phyloP scores from a whole-genome alignment of 1,140 invertebrate genomes.

The Nephotettix cincticeps region DNA sequence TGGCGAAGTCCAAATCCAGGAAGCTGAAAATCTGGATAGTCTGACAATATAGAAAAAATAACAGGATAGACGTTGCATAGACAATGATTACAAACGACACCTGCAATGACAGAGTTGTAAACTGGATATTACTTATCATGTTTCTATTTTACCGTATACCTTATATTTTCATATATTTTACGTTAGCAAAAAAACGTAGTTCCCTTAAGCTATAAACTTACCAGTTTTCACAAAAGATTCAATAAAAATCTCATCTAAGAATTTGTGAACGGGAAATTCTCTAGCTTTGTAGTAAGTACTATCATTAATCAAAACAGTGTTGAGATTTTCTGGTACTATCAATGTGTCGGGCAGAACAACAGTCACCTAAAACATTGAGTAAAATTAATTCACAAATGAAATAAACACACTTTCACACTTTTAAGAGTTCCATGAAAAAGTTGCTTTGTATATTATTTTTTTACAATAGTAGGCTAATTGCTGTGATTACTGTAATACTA shows the following conservation, averaged over 20 bases:
- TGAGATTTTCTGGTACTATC: conserved; percentile 47
- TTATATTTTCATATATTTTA: neutral
- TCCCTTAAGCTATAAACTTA: conserved; percentile 33
- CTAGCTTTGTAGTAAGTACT: conserved; percentile 57
- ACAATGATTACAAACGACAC: neutral
- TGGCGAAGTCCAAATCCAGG: too few relatives aligned
- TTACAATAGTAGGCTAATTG: too few relatives aligned
- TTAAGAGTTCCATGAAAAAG: too few relatives aligned
- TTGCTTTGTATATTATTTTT: too few relatives aligned
- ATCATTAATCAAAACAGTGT: conserved; percentile 48
- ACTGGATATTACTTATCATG: neutral
- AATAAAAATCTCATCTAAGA: conserved; percentile 54
- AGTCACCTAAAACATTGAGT: conserved; percentile 55
- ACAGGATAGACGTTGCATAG: neutral
- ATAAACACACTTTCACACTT: conserved; percentile 35
- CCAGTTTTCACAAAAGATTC: conserved; percentile 55
- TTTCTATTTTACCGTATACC: neutral
- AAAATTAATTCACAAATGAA: too few relatives aligned
- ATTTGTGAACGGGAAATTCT: conserved; percentile 47
- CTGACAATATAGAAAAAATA: neutral
- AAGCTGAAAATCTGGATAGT: too few relatives aligned
- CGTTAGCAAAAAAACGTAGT: neutral
- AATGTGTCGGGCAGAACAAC: conserved; percentile 53
- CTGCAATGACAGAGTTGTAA: neutral
- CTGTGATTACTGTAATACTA: too few relatives aligned